Base-by-base conservation (phyloP, 2,888 invertebrate species). In the Stenodema calcarata region DNA sequence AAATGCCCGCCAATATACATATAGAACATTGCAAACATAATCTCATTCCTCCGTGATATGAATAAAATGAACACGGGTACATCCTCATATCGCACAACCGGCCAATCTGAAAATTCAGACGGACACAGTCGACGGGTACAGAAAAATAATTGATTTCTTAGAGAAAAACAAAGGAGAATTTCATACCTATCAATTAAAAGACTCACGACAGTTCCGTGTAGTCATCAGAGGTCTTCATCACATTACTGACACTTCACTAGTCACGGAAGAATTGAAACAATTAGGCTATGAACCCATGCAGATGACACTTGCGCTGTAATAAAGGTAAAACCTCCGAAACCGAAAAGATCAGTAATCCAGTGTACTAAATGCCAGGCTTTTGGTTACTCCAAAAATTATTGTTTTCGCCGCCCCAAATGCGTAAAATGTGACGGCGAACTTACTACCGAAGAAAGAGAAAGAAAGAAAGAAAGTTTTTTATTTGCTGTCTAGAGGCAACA, bases 61-160 rank as follows among this genome's bases (percentile, higher is more conserved):
- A 82, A 82, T 35, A 44, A 0, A 35, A 0, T 82, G 14, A 28
- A 70, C 23, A 30, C 90, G 90, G 90, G 88, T 91, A 90, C 83
- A n/a, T 88, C 79, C 70, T 70, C 41, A 27, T 27, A 83, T 70
- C 83, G 70, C 23, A 18, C 83, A 28, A 23, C 70, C 81, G 81
- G 81, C 3, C 11, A 30, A 27, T 27, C 87, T 81, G 3, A 85
- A 47, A 44, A 42, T 47, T 0, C 79, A 73, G 28, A 27, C 44
- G 16, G 75, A 85, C 14, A 86, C 81, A 4, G 81, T 86, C 30
- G 86, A 81, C n/a, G 86, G 70, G 16, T 80, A 86, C 27, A 50
- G 79, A 54, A 86, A 23, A 23, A 30, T 54, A 16, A 42, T 30
- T 0, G 62, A 80, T 14, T 79, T 83, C 44, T 12, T 70, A 27